Conservation (phyloP, 2,888 invertebrate genomes). For the Autographa gamma region DNA sequence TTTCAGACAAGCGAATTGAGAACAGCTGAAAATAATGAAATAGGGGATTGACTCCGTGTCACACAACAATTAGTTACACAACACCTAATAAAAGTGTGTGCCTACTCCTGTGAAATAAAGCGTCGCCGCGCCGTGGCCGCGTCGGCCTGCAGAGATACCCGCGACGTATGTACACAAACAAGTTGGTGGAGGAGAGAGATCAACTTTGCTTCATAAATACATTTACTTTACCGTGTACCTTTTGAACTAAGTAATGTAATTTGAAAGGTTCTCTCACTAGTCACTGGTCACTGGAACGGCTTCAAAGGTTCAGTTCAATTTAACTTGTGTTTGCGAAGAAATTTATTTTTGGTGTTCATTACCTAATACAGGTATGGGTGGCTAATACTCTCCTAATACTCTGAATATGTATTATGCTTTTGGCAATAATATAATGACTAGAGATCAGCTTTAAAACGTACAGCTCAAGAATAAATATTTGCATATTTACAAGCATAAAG, state of each 20-base stretch:
- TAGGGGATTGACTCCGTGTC: too few species aligned
- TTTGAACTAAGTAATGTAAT: constrained; percentile 6
- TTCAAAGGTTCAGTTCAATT: neutral
- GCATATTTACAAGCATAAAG: too few species aligned
- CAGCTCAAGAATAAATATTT: too few species aligned
- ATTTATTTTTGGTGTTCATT: neutral
- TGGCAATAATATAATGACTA: neutral
- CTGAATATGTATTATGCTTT: too few species aligned
- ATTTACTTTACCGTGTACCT: constrained; percentile 1
- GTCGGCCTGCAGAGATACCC: neutral
- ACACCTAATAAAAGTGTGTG: too few species aligned
- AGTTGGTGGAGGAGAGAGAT: neutral
- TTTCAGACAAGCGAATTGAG: too few species aligned
- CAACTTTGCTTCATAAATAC: constrained; percentile 6
- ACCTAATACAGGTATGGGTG: neutral
- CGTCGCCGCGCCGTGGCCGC: too few species aligned
- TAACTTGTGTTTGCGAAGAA: neutral
- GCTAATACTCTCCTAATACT: neutral
- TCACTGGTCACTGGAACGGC: neutral
- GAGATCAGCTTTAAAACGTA: too few species aligned
- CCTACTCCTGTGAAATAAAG: too few species aligned
- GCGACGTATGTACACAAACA: neutral
- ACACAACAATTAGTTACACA: too few species aligned
- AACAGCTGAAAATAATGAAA: too few species aligned
- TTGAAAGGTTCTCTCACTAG: constrained; percentile 6